These are phyloP conservation scores for Lytechinus pictus DNA, from an alignment of 35 echinoderm and acorn worm genomes.

Conservation along the genomic window DNA sequence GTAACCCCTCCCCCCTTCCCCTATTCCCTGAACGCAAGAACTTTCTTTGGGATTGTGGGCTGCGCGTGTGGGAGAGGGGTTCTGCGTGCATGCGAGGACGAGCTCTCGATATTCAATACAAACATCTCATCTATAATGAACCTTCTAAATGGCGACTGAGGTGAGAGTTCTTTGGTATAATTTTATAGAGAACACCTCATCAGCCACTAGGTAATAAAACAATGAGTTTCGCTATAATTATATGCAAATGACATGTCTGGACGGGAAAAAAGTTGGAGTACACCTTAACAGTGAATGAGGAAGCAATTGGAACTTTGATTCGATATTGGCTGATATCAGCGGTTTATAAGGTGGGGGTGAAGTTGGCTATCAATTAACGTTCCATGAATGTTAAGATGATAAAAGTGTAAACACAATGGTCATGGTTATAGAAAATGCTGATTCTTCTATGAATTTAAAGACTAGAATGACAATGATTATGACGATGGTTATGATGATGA, in stretches of 20 bases:
- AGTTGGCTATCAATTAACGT: too few species aligned
- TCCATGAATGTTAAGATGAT: too few species aligned
- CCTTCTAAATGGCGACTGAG: neutral
- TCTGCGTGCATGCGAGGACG: neutral
- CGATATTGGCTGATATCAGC: too few species aligned
- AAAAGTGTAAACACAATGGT: too few species aligned
- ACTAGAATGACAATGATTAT: neutral
- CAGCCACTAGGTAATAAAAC: neutral
- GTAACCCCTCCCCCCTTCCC: neutral
- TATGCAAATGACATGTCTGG: too few species aligned
- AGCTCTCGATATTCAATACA: neutral
- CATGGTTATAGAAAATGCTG: too few species aligned
- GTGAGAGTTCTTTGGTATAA: neutral
- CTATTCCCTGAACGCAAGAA: neutral
- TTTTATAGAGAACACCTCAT: neutral
- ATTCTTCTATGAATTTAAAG: neutral
- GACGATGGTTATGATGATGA: neutral
- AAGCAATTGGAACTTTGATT: too few species aligned
- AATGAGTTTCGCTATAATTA: too few species aligned
- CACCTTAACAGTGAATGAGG: too few species aligned
- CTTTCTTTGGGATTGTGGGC: neutral
- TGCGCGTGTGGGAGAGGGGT: neutral
- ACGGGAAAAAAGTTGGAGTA: too few species aligned
- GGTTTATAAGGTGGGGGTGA: too few species aligned
- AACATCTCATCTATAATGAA: neutral